Conservation (phyloP, 1,140 invertebrate species). For the Ganaspis sp. region DNA sequence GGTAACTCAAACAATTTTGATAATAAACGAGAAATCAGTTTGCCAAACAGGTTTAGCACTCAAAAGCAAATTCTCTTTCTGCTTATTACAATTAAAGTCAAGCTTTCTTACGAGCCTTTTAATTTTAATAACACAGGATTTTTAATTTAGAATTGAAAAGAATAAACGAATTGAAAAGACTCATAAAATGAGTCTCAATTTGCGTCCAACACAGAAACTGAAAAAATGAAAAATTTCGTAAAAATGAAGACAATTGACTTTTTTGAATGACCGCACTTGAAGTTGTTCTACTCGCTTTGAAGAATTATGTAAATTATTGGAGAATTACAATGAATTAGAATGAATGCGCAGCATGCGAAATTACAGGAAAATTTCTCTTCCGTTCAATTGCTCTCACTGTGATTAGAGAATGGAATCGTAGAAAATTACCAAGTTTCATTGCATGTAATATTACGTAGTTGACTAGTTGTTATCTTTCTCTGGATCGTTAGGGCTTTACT, state of each 20-base stretch:
- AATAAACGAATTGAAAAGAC: too few relatives aligned
- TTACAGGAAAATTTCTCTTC: neutral
- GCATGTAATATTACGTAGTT: neutral
- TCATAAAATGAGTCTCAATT: too few relatives aligned
- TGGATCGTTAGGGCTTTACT: conserved; percentile 12
- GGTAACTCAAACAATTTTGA: too few relatives aligned
- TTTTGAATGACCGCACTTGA: neutral
- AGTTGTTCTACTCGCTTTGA: neutral
- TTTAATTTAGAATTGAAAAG: too few relatives aligned
- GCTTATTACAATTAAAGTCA: too few relatives aligned
- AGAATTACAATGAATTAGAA: neutral
- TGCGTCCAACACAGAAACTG: too few relatives aligned
- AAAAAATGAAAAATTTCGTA: too few relatives aligned
- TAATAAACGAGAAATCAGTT: too few relatives aligned
- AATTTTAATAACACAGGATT: too few relatives aligned
- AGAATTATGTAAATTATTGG: neutral
- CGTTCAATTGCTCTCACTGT: neutral
- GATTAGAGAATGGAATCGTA: conserved; percentile 17
- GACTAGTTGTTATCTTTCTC: neutral
- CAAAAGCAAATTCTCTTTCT: too few relatives aligned
- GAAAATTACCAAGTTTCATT: conserved; percentile 18
- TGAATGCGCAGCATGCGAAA: neutral
- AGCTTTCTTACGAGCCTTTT: too few relatives aligned
- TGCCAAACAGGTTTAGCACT: too few relatives aligned
- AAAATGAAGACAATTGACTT: neutral